Conservation (phyloP, 2,113 vertebrate species). For the Ceyx melanurus region DNA sequence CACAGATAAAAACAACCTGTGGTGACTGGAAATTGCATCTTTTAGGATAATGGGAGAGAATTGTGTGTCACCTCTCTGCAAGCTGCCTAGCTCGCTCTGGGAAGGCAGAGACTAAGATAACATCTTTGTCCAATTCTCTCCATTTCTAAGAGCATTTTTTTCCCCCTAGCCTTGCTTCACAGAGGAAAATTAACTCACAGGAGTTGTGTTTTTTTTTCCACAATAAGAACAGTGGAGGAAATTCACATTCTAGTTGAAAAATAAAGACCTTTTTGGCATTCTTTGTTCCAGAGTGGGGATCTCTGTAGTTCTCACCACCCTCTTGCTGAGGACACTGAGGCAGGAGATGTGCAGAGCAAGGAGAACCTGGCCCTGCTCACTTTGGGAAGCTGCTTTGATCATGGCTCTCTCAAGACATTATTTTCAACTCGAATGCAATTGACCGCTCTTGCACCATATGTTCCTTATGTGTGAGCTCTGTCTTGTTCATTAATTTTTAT, state of each 20-base stretch:
- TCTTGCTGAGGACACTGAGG: constrained; percentile 15
- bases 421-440: constrained; percentile 65
- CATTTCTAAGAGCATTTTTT: neutral
- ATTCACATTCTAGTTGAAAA: neutral
- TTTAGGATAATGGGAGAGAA: constrained; percentile 49
- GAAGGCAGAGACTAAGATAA: neutral
- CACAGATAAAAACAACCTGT: constrained; percentile 36
- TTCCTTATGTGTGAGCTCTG: constrained; percentile 66
- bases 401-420: constrained; percentile 42
- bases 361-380: constrained; percentile 34
- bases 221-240: neutral
- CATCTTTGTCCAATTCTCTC: constrained; percentile 25
- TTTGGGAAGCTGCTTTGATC: constrained; percentile 55
- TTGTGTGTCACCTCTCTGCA: constrained; percentile 31
- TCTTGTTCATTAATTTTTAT: constrained; percentile 68
- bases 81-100: neutral
- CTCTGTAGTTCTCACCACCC: neutral
- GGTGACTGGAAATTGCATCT: neutral
- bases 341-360: neutral
- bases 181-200: neutral
- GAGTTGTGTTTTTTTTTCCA: neutral
- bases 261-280: neutral
- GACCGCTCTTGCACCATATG: constrained; percentile 50
- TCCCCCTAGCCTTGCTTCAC: neutral
- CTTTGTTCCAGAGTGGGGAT: neutral